Conservation (phyloP, 1,140 invertebrate genomes). For the Lordiphosa clarofinis region DNA sequence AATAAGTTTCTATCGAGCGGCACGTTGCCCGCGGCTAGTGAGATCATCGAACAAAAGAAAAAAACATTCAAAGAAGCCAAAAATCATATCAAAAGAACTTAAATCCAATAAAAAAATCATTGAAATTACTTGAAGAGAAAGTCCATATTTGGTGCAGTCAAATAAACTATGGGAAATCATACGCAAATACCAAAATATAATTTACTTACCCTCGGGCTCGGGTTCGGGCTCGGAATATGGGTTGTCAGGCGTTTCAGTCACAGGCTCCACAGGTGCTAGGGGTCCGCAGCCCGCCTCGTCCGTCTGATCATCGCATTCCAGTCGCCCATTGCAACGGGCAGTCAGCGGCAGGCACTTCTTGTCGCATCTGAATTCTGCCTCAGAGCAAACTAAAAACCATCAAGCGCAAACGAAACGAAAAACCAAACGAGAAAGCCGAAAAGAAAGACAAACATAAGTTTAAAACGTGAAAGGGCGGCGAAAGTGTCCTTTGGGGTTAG, state of each 20-base stretch:
- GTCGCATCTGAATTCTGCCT: conserved; percentile 83
- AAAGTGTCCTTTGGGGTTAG: conserved; percentile 7
- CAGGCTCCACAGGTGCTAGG: neutral
- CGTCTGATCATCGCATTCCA: conserved; percentile 80
- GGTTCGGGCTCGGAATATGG: neutral
- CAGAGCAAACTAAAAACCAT: conserved; percentile 80
- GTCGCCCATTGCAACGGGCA: conserved; percentile 80
- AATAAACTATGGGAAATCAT: neutral
- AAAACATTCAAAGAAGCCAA: conserved; percentile 5
- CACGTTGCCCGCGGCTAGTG: conserved; percentile 29
- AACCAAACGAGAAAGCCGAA: conserved; percentile 21
- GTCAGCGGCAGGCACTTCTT: conserved; percentile 80
- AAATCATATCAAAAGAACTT: conserved; percentile 23
- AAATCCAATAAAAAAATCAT: conserved; percentile 10
- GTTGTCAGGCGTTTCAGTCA: neutral
- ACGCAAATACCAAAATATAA: neutral
- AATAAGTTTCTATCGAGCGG: conserved; percentile 1
- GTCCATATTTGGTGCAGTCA: neutral
- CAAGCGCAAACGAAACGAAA: conserved; percentile 16
- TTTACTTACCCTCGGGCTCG: neutral
- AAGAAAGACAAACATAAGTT: conserved; percentile 16
- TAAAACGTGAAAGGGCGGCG: neutral
- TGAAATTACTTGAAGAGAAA: neutral
- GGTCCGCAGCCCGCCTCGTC: conserved; percentile 83
- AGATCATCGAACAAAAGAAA: conserved; percentile 4